These are phyloP conservation scores for Hystrix brachyura DNA, from an alignment of 2,113 vertebrate species.

Conservation along the genomic window DNA sequence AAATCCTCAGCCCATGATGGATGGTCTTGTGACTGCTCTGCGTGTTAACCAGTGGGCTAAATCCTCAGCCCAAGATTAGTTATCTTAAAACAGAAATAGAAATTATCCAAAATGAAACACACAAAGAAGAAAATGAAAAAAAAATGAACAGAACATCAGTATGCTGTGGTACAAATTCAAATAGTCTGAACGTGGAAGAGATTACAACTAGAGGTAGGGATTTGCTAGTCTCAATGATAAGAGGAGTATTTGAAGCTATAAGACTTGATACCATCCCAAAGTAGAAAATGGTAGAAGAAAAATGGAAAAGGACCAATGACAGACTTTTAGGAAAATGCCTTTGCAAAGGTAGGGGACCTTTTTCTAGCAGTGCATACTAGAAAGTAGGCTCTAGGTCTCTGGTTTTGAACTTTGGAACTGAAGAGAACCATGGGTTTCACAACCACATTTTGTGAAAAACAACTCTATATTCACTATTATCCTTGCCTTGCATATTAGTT, in stretches of 20 bases:
- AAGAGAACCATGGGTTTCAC: not conserved
- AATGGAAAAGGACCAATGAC: not conserved
- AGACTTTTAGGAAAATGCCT: not conserved
- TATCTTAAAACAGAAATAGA: not conserved
- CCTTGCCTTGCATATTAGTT: not conserved
- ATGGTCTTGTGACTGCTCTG: too few relatives aligned
- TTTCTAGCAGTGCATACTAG: constrained; percentile 27
- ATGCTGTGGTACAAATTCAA: not conserved
- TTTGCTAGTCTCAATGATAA: not conserved
- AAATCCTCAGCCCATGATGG: too few relatives aligned
- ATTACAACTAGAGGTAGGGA: not conserved
- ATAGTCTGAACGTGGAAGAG: not conserved
- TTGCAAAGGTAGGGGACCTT: not conserved
- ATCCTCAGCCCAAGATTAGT: too few relatives aligned
- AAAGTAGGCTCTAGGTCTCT: not conserved
- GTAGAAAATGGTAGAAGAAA: not conserved
- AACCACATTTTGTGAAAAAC: not conserved
- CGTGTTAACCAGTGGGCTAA: too few relatives aligned
- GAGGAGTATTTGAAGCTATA: not conserved
- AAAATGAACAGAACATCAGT: not conserved
- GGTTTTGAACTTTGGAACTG: constrained; percentile 15
- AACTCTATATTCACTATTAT: not conserved
- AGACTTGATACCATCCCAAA: not conserved
- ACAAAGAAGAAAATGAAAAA: not conserved
- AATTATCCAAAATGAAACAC: not conserved